Evolutionary conservation across 2,888 invertebrate genomes (phyloP).

Genomic region (Muscina levida): DNA sequence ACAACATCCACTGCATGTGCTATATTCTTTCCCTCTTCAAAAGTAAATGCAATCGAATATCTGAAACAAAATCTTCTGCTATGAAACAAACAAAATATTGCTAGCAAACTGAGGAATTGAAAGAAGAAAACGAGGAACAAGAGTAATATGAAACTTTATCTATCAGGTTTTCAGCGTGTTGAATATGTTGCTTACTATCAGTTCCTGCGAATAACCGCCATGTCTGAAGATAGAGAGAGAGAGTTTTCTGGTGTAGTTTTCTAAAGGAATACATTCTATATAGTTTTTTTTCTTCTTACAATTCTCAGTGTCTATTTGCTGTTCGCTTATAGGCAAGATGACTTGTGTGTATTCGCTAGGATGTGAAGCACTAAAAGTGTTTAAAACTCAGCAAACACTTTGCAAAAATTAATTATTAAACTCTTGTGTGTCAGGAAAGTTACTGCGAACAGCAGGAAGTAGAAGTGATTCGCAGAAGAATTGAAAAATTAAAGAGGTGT

Average conservation of each 20-base stretch:
- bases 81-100: too few species aligned
- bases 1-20: neutral
- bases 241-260: too few species aligned
- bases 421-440: slow-evolving; percentile 29
- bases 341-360: neutral
- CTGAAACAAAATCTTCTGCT: too few species aligned
- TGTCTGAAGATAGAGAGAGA: too few species aligned
- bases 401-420: slow-evolving; percentile 63
- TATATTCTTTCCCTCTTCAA: neutral
- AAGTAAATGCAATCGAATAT: neutral
- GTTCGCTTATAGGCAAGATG: neutral
- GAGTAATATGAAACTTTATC: slow-evolving; percentile 2
- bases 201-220: too few species aligned
- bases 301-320: too few species aligned
- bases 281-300: too few species aligned
- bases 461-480: too few species aligned
- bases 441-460: slow-evolving; percentile 2
- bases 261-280: too few species aligned
- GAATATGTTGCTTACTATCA: slow-evolving; percentile 7
- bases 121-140: too few species aligned
- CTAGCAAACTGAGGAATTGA: too few species aligned
- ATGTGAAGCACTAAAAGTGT: neutral
- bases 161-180: neutral
- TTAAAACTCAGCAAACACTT: slow-evolving; percentile 46
- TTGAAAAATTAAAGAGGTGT: too few species aligned